A percentile compares a stretch with the other conserved stretches of the same genome.
Evolutionary conservation across 2,888 invertebrate genomes (phyloP).

Genomic region (Limnephilus marmoratus): DNA sequence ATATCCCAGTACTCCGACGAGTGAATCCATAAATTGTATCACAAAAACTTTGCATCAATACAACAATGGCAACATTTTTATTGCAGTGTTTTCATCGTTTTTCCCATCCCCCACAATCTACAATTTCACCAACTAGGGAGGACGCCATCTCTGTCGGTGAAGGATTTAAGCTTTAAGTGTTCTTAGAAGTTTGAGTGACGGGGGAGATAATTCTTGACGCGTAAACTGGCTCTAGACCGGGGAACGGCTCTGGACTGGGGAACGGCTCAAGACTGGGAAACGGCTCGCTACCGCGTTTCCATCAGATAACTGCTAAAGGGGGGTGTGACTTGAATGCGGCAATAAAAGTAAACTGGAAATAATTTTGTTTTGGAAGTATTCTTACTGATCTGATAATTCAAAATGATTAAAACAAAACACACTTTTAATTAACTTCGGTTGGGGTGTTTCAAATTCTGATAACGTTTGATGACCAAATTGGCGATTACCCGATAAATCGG

Average conservation of each 20-base stretch:
- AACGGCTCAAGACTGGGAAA: not conserved
- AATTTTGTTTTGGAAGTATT: constrained; percentile 2
- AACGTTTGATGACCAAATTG: no score
- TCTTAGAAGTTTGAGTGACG: constrained; percentile 63
- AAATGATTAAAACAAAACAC: not conserved
- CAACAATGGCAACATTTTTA: not conserved
- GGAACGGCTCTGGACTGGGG: constrained; percentile 39
- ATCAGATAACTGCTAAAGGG: constrained; percentile 29
- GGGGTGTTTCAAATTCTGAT: no score
- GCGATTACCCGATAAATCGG: no score
- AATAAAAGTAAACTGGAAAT: constrained; percentile 5
- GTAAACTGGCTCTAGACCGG: constrained; percentile 53
- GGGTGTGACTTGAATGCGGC: constrained; percentile 11
- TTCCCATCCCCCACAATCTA: not conserved
- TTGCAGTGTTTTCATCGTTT: not conserved
- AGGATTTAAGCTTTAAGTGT: constrained; percentile 45
- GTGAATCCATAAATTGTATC: not conserved
- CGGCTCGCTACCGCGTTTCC: not conserved
- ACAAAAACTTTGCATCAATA: not conserved
- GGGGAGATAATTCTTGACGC: constrained; percentile 61
- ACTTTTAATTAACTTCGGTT: not conserved
- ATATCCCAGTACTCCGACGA: not conserved
- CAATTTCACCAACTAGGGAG: not conserved
- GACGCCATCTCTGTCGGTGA: constrained; percentile 28
- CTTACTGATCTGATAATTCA: not conserved